Percentiles rank a stretch among this genome's conserved stretches.
phyloP scores from a whole-genome alignment of 2,797 vertebrate species.

The Xyrichtys novacula region DNA sequence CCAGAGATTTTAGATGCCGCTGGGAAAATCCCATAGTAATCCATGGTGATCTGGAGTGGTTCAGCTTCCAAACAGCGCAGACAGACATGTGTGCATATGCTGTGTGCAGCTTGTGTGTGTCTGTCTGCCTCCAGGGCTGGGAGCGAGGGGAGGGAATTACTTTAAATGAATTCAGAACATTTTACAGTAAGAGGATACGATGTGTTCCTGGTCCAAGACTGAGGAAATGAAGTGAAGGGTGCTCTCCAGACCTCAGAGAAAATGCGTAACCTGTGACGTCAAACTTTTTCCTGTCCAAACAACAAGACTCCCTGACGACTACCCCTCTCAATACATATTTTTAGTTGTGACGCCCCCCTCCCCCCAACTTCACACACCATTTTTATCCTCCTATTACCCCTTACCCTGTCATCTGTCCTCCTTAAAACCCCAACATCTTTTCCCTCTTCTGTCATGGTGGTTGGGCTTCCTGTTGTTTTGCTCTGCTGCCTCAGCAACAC shows the following conservation, averaged over 20 bases:
- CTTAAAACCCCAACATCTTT: constrained; percentile 6
- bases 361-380: constrained; percentile 4
- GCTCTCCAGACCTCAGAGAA: constrained; percentile 11
- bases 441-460: constrained; percentile 13
- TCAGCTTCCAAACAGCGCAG: constrained; percentile 61
- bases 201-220: constrained; percentile 51
- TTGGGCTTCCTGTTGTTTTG: constrained; percentile 55
- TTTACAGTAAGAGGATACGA: constrained; percentile 64
- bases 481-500: constrained; percentile 76
- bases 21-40: constrained; percentile 78
- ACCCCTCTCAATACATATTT: constrained; percentile 15
- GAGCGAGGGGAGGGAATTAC: constrained; percentile 64
- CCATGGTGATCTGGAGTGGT: constrained; percentile 69
- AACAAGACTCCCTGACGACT: constrained; percentile 17
- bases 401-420: constrained; percentile 33
- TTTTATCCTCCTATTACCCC: constrained; percentile 31
- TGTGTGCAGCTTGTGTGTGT: constrained; percentile 29
- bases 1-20: constrained; percentile 69
- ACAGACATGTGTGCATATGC: constrained; percentile 45
- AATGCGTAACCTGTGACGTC: constrained; percentile 58
- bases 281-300: constrained; percentile 31
- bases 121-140: constrained; percentile 40
- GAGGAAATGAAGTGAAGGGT: constrained; percentile 51
- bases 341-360: constrained; percentile 11
- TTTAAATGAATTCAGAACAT: constrained; percentile 62